Percentiles rank a stretch among this genome's conserved stretches.
phyloP scores from a whole-genome alignment of 1,140 invertebrate genomes.

The Drosophila obscura region DNA sequence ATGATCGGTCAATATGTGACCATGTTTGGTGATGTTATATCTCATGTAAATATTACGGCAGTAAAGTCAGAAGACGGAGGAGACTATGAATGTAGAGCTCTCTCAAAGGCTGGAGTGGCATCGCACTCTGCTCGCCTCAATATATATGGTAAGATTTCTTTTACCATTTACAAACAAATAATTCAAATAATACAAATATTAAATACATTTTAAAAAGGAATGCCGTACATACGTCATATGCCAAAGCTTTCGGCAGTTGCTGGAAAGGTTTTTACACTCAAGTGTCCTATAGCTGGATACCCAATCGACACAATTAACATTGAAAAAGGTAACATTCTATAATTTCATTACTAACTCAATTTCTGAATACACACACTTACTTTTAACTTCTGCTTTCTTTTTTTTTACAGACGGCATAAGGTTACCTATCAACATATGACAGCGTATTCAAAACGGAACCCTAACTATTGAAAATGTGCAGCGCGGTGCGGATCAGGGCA shows the following conservation, averaged over 20 bases:
- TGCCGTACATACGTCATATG: constrained; percentile 13
- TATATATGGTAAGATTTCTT: constrained; percentile 86
- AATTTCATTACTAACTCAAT: not conserved
- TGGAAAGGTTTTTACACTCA: constrained; percentile 5
- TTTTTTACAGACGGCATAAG: constrained; percentile 85
- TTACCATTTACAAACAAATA: not conserved
- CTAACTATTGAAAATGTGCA: constrained; percentile 88
- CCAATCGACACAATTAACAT: constrained; percentile 7
- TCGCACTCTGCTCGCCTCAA: constrained; percentile 87
- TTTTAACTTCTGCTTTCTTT: no score
- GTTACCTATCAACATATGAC: constrained; percentile 89
- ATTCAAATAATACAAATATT: no score
- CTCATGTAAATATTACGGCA: constrained; percentile 89
- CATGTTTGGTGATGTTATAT: constrained; percentile 88
- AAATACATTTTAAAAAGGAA: not conserved
- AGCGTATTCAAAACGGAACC: constrained; percentile 88
- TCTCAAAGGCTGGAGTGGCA: constrained; percentile 87
- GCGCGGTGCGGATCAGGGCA: constrained; percentile 87
- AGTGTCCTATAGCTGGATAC: constrained; percentile 11
- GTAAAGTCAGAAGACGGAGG: constrained; percentile 90
- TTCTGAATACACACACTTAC: constrained; percentile 1
- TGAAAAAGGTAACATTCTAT: constrained; percentile 2
- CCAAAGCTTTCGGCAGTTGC: not conserved
- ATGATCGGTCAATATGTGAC: constrained; percentile 89
- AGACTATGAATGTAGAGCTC: constrained; percentile 88